phyloP scores from a whole-genome alignment of 2,888 invertebrate genomes.

The Mesoligia furuncula region DNA sequence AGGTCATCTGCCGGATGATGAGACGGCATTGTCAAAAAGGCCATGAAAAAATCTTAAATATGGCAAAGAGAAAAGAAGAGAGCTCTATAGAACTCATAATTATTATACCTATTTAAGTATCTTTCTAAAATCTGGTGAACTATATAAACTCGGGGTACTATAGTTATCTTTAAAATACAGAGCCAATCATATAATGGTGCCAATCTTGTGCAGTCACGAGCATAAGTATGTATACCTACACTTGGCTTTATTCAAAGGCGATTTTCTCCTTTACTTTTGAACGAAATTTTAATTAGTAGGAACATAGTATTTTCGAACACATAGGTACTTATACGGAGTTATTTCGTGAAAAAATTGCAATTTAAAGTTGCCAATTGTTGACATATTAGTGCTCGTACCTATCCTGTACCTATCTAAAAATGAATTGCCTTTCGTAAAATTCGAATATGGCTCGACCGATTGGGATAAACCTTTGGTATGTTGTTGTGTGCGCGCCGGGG shows the following conservation, averaged over 20 bases:
- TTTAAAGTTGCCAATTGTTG: no score
- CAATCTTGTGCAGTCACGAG: no score
- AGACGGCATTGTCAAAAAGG: neutral
- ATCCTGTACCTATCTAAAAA: neutral
- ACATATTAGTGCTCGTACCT: no score
- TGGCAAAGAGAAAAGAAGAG: neutral
- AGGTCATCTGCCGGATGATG: conserved; percentile 1
- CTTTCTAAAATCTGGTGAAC: neutral
- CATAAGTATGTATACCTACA: no score
- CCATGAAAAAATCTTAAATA: neutral
- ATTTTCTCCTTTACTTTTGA: no score
- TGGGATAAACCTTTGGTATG: neutral
- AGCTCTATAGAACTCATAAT: neutral
- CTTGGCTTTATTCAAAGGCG: no score
- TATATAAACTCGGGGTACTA: no score
- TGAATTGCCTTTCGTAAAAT: neutral
- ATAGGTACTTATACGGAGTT: no score
- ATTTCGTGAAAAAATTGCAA: no score
- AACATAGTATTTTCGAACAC: no score
- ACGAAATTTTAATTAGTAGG: no score
- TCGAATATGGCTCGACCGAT: neutral
- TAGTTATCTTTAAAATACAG: neutral
- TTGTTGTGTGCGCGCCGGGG: neutral
- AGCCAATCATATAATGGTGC: neutral
- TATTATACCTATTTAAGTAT: neutral